Conservation (phyloP, 2,888 invertebrate genomes). For the Pogonocherus hispidulus region DNA sequence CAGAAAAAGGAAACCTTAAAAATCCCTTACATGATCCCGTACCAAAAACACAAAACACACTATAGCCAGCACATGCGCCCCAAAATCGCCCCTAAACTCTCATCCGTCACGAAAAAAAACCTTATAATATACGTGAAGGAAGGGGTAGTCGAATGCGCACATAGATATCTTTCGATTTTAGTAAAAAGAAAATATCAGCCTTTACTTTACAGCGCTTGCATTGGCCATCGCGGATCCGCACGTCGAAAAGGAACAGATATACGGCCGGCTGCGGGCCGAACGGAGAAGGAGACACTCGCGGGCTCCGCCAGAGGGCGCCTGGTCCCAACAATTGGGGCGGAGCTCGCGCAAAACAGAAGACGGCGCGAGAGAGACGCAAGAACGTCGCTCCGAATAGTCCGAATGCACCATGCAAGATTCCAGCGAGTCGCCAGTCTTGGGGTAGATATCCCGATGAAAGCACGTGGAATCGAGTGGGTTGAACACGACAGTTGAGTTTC, state of each 20-base stretch:
- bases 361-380: constrained; percentile 56
- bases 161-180: constrained; percentile 68
- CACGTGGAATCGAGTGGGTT: constrained; percentile 65
- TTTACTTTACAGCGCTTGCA: constrained; percentile 56
- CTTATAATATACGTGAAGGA: constrained; percentile 60
- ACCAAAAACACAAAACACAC: constrained; percentile 47
- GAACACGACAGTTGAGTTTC: constrained; percentile 41
- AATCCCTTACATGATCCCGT: constrained; percentile 40
- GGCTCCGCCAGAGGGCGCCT: constrained; percentile 65
- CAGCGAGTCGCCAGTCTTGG: constrained; percentile 70
- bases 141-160: constrained; percentile 60
- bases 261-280: constrained; percentile 28
- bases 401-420: constrained; percentile 73
- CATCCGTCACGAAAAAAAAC: constrained; percentile 64
- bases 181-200: constrained; percentile 68
- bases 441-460: constrained; percentile 73
- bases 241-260: constrained; percentile 37
- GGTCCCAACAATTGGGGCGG: constrained; percentile 74
- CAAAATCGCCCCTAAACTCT: constrained; percentile 58
- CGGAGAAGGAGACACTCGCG: constrained; percentile 39
- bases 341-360: constrained; percentile 71
- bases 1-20: constrained; percentile 37
- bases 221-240: constrained; percentile 44
- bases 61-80: constrained; percentile 59
- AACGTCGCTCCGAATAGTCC: constrained; percentile 71